Percentiles rank a stretch among this genome's conserved stretches.
Evolutionary conservation across 1,140 invertebrate species (phyloP).

Genomic region (Saccostrea echinata): DNA sequence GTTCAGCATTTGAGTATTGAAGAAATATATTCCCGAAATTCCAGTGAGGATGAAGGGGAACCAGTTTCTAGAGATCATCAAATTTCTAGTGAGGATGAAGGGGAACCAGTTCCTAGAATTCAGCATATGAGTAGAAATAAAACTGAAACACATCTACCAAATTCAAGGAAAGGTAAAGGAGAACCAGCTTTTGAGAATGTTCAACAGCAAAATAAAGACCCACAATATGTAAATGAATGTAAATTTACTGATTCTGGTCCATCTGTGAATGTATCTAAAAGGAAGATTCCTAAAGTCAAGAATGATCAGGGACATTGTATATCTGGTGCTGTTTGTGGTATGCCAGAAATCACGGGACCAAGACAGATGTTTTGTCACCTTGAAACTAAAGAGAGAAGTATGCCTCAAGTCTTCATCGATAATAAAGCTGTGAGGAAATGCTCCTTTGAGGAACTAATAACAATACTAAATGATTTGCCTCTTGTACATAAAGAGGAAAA

Average conservation of each 20-base stretch:
- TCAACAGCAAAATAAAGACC: not conserved
- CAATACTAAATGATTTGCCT: not conserved
- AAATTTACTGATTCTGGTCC: not conserved
- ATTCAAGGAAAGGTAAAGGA: not conserved
- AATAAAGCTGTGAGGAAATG: not conserved
- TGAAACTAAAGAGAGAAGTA: not conserved
- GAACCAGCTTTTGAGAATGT: not conserved
- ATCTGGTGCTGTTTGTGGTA: not conserved
- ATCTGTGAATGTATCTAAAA: not conserved
- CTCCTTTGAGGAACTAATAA: not conserved
- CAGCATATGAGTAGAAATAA: not conserved
- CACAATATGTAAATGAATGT: not conserved
- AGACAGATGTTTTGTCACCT: not conserved
- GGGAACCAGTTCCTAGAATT: not conserved
- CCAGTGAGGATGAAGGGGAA: not conserved
- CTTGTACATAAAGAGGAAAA: not conserved
- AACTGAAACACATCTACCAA: not conserved
- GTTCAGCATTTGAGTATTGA: no score
- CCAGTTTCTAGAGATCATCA: not conserved
- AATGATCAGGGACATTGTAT: no score
- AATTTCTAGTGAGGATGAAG: not conserved
- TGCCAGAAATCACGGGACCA: not conserved
- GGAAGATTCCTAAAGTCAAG: no score
- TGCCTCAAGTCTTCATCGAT: not conserved
- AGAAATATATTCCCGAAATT: no score